A percentile compares a stretch with the other conserved stretches of the same genome.
phyloP scores from a whole-genome alignment of 2,113 vertebrate species.

The Cyprinodon brontotheroides region DNA sequence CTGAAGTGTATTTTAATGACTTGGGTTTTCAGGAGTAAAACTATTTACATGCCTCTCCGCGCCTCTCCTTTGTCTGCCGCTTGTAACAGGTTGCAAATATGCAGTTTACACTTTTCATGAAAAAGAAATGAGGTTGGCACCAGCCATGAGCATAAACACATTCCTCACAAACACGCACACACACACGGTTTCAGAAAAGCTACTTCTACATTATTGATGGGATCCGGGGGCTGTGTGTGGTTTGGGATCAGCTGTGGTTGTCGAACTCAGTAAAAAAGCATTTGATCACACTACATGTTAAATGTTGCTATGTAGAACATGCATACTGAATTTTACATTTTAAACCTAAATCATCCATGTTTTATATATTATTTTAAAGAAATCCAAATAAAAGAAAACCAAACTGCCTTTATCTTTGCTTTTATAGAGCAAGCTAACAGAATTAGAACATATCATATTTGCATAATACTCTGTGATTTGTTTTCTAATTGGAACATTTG shows the following conservation, averaged over 20 bases:
- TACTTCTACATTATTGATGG: slow-evolving; percentile 70
- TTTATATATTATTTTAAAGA: too few species aligned
- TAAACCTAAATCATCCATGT: neutral
- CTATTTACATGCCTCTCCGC: neutral
- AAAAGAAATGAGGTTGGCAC: slow-evolving; percentile 71
- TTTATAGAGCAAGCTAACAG: neutral
- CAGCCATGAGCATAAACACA: slow-evolving; percentile 75
- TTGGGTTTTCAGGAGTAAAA: neutral
- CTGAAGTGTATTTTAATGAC: neutral
- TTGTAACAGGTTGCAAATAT: slow-evolving; percentile 67
- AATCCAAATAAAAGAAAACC: too few species aligned
- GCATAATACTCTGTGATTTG: neutral
- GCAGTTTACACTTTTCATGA: slow-evolving; percentile 74
- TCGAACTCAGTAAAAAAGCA: neutral
- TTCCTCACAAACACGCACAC: slow-evolving; percentile 20
- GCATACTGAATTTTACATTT: neutral
- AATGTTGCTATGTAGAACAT: neutral
- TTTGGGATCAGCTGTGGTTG: neutral
- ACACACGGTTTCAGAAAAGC: neutral
- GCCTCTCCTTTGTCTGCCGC: slow-evolving; percentile 46
- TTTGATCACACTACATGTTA: neutral
- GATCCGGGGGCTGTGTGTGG: slow-evolving; percentile 6
- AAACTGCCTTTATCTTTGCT: too few species aligned
- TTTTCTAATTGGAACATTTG: neutral
- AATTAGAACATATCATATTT: neutral